Conservation (phyloP, 2,888 invertebrate species). For the Fragum sueziense region DNA sequence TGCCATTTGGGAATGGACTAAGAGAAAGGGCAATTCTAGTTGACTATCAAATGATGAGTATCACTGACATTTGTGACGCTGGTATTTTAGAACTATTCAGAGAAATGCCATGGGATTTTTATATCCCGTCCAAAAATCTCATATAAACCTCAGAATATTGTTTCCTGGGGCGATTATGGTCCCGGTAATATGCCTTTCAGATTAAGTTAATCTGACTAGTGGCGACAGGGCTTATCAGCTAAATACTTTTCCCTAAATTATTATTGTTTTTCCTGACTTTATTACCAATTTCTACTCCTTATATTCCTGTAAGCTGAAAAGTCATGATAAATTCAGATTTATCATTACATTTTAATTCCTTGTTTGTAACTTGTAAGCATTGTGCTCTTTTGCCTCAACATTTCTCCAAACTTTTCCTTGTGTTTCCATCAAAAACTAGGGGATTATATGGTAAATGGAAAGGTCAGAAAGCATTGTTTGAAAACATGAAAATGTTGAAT, state of each 20-base stretch:
- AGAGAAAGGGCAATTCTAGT: not conserved
- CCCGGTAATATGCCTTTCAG: slow-evolving; percentile 1
- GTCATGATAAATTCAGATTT: no score
- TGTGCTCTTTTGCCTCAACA: no score
- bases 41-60: not conserved
- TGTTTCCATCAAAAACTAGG: no score
- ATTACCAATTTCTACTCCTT: no score
- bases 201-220: slow-evolving; percentile 16
- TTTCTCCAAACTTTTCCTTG: no score
- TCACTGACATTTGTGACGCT: slow-evolving; percentile 15
- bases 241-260: not conserved
- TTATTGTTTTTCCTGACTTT: not conserved
- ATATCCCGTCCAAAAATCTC: slow-evolving; percentile 1
- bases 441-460: no score
- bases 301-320: no score
- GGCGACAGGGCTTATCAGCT: slow-evolving; percentile 23
- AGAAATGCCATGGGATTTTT: slow-evolving; percentile 18
- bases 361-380: no score
- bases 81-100: slow-evolving; percentile 20
- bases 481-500: no score
- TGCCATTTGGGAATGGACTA: no score
- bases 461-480: no score
- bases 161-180: slow-evolving; percentile 12
- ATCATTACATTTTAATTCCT: no score
- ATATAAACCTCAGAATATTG: slow-evolving; percentile 9